Percentiles rank a stretch among this genome's conserved stretches.
These are phyloP conservation scores for Hirudo medicinalis DNA, from an alignment of 1,140 invertebrate genomes.

Conservation along the genomic window DNA sequence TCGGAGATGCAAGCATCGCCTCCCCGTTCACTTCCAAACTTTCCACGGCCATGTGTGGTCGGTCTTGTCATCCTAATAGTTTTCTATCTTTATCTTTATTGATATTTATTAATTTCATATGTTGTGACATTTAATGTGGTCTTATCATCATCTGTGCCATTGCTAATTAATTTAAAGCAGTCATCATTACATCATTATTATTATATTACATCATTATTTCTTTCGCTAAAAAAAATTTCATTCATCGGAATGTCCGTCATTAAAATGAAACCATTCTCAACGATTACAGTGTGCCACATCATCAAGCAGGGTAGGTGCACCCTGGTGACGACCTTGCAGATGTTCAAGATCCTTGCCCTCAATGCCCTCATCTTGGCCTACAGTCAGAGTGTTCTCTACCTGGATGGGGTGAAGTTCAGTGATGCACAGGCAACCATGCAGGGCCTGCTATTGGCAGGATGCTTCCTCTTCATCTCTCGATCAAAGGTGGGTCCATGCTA, in stretches of 20 bases:
- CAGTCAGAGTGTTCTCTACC: slow-evolving; percentile 92
- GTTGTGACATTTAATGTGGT: no score
- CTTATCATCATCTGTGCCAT: no score
- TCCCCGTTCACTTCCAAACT: slow-evolving; percentile 96
- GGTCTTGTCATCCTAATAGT: neutral
- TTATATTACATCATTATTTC: no score
- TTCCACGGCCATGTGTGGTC: slow-evolving; percentile 88
- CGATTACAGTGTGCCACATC: slow-evolving; percentile 77
- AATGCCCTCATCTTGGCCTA: slow-evolving; percentile 95
- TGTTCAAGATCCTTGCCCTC: slow-evolving; percentile 99
- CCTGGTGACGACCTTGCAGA: slow-evolving; percentile 93
- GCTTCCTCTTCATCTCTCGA: slow-evolving; percentile 93
- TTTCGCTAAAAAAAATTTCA: neutral
- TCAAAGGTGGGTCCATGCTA: slow-evolving; percentile 61
- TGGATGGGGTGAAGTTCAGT: slow-evolving; percentile 94
- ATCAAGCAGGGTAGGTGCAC: slow-evolving; percentile 99
- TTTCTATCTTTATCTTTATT: neutral
- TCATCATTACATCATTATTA: no score
- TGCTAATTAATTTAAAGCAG: no score
- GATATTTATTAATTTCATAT: no score
- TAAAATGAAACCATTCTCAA: neutral
- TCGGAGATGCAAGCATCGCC: slow-evolving; percentile 96
- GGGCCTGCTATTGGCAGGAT: slow-evolving; percentile 73
- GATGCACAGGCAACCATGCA: slow-evolving; percentile 93
- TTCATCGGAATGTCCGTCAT: neutral